phyloP scores from a whole-genome alignment of 2,113 vertebrate genomes.

The Amia ocellicauda region DNA sequence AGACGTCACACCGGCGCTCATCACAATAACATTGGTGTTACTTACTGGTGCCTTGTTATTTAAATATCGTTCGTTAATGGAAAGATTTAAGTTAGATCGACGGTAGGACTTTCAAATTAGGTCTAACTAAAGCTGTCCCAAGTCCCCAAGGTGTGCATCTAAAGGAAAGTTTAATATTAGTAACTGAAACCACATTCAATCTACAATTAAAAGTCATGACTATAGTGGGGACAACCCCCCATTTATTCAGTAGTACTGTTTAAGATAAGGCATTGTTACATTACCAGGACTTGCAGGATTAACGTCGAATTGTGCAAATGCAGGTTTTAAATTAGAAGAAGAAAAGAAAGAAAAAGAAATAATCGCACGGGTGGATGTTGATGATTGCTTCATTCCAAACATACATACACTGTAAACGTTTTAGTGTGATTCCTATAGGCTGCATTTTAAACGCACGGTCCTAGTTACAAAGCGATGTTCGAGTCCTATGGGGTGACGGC shows the following conservation, averaged over 20 bases:
- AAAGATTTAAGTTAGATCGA: no score
- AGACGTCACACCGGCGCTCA: no score
- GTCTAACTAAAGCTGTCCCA: not conserved
- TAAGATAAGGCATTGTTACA: constrained; percentile 83
- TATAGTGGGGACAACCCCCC: constrained; percentile 56
- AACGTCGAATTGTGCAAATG: constrained; percentile 65
- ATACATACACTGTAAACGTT: constrained; percentile 60
- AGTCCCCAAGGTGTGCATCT: not conserved
- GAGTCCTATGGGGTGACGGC: constrained; percentile 57
- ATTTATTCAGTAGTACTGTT: constrained; percentile 72
- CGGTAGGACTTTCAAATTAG: no score
- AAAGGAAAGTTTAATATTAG: constrained; percentile 39
- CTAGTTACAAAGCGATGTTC: constrained; percentile 29
- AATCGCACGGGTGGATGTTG: constrained; percentile 36
- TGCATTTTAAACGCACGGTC: constrained; percentile 33
- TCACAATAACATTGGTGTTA: no score
- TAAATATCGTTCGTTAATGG: no score
- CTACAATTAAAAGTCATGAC: constrained; percentile 52
- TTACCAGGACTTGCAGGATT: constrained; percentile 60
- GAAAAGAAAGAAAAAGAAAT: constrained; percentile 45
- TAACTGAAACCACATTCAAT: constrained; percentile 59
- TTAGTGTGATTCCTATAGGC: constrained; percentile 51
- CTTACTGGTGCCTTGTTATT: no score
- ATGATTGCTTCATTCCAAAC: constrained; percentile 49
- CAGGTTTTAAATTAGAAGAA: constrained; percentile 62